Evolutionary conservation across 2,113 vertebrate species (phyloP).

Genomic region (Holacanthus passer): DNA sequence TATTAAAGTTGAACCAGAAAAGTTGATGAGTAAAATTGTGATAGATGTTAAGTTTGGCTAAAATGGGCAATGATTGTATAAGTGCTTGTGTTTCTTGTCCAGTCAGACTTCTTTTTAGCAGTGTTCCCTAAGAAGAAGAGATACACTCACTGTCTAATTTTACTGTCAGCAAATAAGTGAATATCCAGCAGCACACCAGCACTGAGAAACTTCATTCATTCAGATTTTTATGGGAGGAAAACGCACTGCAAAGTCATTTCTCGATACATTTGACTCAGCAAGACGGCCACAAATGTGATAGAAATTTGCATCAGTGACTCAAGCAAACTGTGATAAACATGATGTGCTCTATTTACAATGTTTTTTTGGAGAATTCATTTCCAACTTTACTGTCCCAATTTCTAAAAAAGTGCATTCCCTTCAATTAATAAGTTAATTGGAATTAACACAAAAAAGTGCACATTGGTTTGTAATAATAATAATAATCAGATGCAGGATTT

Average conservation of each 20-base stretch:
- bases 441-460: background rate
- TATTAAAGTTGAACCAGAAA: no score
- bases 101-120: background rate
- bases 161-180: background rate
- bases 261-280: slow-evolving; percentile 36
- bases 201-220: background rate
- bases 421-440: background rate
- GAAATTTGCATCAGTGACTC: background rate
- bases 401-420: background rate
- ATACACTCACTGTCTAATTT: background rate
- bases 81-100: background rate
- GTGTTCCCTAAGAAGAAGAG: background rate
- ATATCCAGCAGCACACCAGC: background rate
- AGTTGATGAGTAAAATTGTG: background rate
- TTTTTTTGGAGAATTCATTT: background rate
- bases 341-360: background rate
- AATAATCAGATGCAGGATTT: background rate
- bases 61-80: no score
- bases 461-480: background rate
- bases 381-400: background rate
- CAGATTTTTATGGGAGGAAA: background rate
- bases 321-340: background rate
- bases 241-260: background rate
- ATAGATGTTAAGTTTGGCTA: background rate
- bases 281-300: background rate